phyloP scores from a whole-genome alignment of 2,113 vertebrate species.

The Andinoacara biseriatus region DNA sequence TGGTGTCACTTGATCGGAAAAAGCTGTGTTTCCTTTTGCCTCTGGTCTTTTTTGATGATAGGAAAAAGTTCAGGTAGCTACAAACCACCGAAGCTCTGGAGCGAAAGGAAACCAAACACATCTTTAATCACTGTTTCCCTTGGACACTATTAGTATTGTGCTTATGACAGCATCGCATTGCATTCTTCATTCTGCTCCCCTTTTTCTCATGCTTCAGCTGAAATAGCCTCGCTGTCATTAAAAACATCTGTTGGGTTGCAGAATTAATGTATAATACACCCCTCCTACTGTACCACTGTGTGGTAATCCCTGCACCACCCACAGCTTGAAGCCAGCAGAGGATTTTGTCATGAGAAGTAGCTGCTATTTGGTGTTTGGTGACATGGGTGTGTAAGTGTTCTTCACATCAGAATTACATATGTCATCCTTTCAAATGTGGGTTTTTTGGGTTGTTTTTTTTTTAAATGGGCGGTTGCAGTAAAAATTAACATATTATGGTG shows the following conservation, averaged over 20 bases:
- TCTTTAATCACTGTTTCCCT: slow-evolving; percentile 36
- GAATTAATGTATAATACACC: slow-evolving; percentile 46
- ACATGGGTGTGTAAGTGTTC: slow-evolving; percentile 45
- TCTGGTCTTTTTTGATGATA: slow-evolving; percentile 2
- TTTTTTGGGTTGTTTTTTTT: not conserved
- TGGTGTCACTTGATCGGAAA: slow-evolving; percentile 25
- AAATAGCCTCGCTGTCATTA: slow-evolving; percentile 53
- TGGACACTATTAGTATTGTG: slow-evolving; percentile 21
- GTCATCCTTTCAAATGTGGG: slow-evolving; percentile 34
- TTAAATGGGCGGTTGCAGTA: slow-evolving; percentile 31
- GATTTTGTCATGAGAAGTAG: slow-evolving; percentile 53
- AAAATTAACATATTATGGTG: slow-evolving; percentile 22
- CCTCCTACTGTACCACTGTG: slow-evolving; percentile 66
- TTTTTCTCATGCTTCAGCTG: slow-evolving; percentile 41
- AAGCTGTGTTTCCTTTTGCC: slow-evolving; percentile 21
- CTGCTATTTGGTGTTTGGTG: slow-evolving; percentile 42
- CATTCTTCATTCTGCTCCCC: slow-evolving; percentile 24
- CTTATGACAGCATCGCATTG: slow-evolving; percentile 19
- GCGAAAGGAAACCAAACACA: slow-evolving; percentile 26
- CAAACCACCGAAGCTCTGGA: slow-evolving; percentile 9
- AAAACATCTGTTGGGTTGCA: slow-evolving; percentile 61
- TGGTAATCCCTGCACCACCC: slow-evolving; percentile 70
- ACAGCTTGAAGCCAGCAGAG: slow-evolving; percentile 38
- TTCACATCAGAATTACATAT: slow-evolving; percentile 28
- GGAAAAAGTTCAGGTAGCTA: slow-evolving; percentile 25